These are phyloP conservation scores for Synchiropus splendidus DNA, from an alignment of 2,113 vertebrate genomes.

Conservation along the genomic window DNA sequence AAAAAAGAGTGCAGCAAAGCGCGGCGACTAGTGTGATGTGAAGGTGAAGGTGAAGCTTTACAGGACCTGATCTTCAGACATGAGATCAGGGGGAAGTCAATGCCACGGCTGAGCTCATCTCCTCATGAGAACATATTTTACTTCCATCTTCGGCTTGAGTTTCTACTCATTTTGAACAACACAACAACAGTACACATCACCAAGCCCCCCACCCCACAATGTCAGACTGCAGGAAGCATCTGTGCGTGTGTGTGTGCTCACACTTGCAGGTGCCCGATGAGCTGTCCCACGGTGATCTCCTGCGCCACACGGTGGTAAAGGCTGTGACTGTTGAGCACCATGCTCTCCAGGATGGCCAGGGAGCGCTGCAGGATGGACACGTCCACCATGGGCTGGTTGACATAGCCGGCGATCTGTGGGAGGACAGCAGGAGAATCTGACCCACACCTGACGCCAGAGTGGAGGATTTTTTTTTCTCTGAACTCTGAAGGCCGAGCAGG, in stretches of 20 bases:
- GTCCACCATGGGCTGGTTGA: slow-evolving; percentile 93
- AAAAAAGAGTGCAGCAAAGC: no score
- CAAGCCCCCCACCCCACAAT: slow-evolving; percentile 4
- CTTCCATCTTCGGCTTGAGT: no score
- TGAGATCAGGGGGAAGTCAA: no score
- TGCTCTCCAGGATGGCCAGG: slow-evolving; percentile 94
- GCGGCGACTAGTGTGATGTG: no score
- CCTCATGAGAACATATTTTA: no score
- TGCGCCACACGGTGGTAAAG: slow-evolving; percentile 94
- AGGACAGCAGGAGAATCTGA: neutral
- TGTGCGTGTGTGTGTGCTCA: slow-evolving; percentile 80
- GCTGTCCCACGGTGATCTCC: slow-evolving; percentile 95
- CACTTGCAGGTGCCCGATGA: slow-evolving; percentile 98
- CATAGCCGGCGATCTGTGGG: slow-evolving; percentile 85
- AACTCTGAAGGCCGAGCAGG: slow-evolving; percentile 9
- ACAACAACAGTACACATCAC: slow-evolving; percentile 1
- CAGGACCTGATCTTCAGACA: no score
- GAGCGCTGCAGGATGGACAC: slow-evolving; percentile 96
- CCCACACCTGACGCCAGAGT: no score
- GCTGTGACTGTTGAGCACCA: slow-evolving; percentile 97
- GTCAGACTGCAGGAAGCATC: slow-evolving; percentile 48
- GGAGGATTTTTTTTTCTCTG: slow-evolving; percentile 1
- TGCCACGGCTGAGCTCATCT: no score
- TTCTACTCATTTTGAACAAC: neutral
- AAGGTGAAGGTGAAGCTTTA: no score